Conservation (phyloP, 1,140 invertebrate species). For the Akabosia matsudoensis region DNA sequence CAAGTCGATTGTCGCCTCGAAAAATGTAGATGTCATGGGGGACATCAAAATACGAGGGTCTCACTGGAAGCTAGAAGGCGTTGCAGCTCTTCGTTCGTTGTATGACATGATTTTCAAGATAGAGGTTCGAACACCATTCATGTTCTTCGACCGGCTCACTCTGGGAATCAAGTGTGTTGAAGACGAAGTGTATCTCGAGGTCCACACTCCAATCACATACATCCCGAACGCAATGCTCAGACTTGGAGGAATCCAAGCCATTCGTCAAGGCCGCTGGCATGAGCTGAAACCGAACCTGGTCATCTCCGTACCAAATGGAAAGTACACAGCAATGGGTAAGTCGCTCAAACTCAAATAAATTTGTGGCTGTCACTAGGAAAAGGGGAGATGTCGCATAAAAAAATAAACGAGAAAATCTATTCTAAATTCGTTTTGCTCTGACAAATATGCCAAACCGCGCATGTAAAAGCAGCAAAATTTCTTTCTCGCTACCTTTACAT, state of each 20-base stretch:
- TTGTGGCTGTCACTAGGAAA: too few species aligned
- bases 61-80: constrained; percentile 40
- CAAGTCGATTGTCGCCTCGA: constrained; percentile 26
- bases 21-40: constrained; percentile 31
- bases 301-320: constrained; percentile 37
- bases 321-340: constrained; percentile 34
- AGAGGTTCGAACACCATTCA: constrained; percentile 47
- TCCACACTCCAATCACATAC: constrained; percentile 34
- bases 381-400: too few species aligned
- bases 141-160: constrained; percentile 40
- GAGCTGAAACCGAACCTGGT: constrained; percentile 34
- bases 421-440: too few species aligned
- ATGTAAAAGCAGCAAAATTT: too few species aligned
- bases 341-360: too few species aligned
- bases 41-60: constrained; percentile 27
- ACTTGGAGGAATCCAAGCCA: constrained; percentile 15
- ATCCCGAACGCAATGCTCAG: constrained; percentile 39
- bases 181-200: constrained; percentile 35
- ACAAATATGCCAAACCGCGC: too few species aligned
- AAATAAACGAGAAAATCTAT: too few species aligned
- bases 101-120: constrained; percentile 47
- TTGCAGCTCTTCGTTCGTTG: constrained; percentile 38
- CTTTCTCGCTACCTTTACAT: too few species aligned
- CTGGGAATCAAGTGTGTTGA: constrained; percentile 34
- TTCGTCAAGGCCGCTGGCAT: constrained; percentile 24